These are phyloP conservation scores for Mellivora capensis DNA, from an alignment of 2,113 vertebrate species.

Conservation along the genomic window DNA sequence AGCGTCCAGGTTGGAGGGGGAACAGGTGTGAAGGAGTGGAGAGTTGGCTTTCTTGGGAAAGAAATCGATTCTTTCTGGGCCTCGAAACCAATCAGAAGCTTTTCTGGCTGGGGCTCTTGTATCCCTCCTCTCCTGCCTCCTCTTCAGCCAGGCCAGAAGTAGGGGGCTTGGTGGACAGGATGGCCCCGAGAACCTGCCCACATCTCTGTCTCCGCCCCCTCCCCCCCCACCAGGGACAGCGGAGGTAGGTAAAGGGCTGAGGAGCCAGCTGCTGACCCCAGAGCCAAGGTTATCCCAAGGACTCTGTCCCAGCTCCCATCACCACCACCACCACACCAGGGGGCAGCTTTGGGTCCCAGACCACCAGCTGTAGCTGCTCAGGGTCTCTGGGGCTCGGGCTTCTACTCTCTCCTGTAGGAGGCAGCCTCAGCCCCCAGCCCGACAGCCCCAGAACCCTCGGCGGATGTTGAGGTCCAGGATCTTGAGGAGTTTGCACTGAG, in stretches of 20 bases:
- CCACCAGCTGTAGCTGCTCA: background rate
- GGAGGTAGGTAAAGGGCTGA: background rate
- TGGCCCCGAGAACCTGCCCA: background rate
- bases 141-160: background rate
- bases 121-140: background rate
- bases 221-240: background rate
- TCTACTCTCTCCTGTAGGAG: slow-evolving; percentile 83
- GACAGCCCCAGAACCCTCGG: slow-evolving; percentile 84
- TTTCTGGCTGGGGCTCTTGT: background rate
- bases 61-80: background rate
- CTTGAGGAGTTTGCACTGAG: slow-evolving; percentile 95
- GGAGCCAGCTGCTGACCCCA: background rate
- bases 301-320: background rate
- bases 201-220: background rate
- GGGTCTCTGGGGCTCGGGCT: background rate
- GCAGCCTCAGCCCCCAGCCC: slow-evolving; percentile 94
- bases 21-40: accelerated
- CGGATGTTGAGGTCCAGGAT: slow-evolving; percentile 91
- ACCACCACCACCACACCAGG: background rate
- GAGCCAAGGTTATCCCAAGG: background rate
- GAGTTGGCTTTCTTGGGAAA: background rate
- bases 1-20: background rate
- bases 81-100: background rate
- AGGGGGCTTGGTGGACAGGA: background rate
- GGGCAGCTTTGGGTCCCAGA: background rate